These are phyloP conservation scores for Tympanoctomys barrerae DNA, from an alignment of 2,797 vertebrate species.

Conservation along the genomic window DNA sequence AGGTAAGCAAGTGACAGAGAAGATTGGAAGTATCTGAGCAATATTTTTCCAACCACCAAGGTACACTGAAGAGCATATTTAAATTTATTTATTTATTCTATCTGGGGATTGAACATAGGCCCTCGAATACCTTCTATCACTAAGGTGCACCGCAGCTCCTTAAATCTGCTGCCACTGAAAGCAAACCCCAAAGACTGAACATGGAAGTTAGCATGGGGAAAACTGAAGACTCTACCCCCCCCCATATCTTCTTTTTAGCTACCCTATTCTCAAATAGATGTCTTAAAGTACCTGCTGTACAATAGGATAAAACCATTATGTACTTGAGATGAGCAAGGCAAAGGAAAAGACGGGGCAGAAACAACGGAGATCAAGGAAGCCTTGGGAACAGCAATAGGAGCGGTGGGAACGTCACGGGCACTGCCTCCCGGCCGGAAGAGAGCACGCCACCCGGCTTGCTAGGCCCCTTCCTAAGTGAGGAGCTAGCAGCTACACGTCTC, in stretches of 20 bases:
- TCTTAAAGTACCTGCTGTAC: neutral
- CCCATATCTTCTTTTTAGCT: neutral
- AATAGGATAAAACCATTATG: neutral
- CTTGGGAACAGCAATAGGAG: neutral
- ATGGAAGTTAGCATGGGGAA: neutral
- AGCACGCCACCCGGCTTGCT: neutral
- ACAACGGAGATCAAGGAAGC: neutral
- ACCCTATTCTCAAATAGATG: neutral
- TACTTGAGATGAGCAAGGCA: neutral
- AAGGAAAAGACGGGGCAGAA: neutral
- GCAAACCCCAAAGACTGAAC: neutral
- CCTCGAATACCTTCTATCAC: neutral
- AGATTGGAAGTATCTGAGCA: neutral
- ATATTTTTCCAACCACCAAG: neutral
- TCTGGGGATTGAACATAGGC: neutral
- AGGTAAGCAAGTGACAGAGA: neutral
- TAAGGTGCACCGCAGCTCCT: neutral
- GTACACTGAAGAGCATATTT: neutral
- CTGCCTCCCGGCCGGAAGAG: neutral
- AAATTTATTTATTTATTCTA: neutral
- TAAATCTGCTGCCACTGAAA: neutral
- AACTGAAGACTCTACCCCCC: neutral
- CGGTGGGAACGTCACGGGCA: neutral
- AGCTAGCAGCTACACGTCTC: neutral
- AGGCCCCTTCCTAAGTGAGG: neutral